Evolutionary conservation across 2,888 invertebrate genomes (phyloP), one percentile per base, ranked within the genome.

Genomic region (Epinotia bilunana): DNA sequence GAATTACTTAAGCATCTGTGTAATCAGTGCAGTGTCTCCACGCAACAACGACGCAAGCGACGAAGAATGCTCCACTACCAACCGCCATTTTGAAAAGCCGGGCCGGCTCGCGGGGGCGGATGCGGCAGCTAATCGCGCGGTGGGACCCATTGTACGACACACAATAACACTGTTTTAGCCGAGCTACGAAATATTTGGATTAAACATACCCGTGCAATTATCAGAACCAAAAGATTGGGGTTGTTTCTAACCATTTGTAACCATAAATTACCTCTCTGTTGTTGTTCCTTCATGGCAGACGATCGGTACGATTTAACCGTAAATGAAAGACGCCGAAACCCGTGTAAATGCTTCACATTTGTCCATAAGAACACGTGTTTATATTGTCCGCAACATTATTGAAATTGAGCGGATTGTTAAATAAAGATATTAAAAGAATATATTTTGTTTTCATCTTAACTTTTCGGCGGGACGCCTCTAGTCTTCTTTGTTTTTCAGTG

Each of bases 1-100:
- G 86, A 90, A 90, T 91, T 90, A 91, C 89, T 90, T 86, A 86
- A 89, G 86, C 88, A 89, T 90, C 89, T 90, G 86, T 84, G 85
- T 86, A 89, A 91, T 91, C 89, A 82, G 83, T 79, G 78, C 81
- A 79, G 80, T 74, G 80, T 6, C 18, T 28, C 28, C 0, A 12
- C 23, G 43, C 18, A 60, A 23, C 11, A 69, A 46, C 12, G 58
- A 1, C 60, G 43, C 43, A 60, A 60, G 43, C 43, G 58, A 46
- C 58, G n/a, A 9, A 43, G 43, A 6, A 12, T 5, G 28, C 46
- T 12, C 46, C 46, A 69, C 58, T 23, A 16, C 16, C 12, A 9
- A 9, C 12, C 43, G 58, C 20, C 58, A 16, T 68, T 68, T 68
- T 58, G 58, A 39, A 20, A 20, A 57, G 20, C 9, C 18, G 23